These are phyloP conservation scores for Eupithecia centaureata DNA, from an alignment of 2,888 invertebrate genomes.

Conservation along the genomic window DNA sequence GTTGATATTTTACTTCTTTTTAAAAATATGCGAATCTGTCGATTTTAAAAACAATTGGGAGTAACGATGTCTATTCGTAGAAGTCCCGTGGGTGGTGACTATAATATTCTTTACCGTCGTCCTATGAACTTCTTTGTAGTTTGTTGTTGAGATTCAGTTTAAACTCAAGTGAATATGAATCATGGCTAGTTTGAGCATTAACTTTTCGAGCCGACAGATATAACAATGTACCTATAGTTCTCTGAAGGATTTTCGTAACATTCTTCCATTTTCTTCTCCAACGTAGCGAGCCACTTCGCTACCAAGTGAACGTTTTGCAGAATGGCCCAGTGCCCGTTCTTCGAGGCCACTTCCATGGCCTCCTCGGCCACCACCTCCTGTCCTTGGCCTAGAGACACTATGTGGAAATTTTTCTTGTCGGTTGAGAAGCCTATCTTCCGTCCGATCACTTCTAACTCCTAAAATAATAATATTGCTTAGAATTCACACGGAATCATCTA, in stretches of 20 bases:
- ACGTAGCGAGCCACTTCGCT: slow-evolving; percentile 91
- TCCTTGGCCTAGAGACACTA: slow-evolving; percentile 96
- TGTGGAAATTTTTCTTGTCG: slow-evolving; percentile 94
- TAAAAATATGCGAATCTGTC: no score
- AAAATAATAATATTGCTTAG: slow-evolving; percentile 22
- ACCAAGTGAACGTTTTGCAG: slow-evolving; percentile 97
- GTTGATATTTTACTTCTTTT: no score
- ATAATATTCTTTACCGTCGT: slow-evolving; percentile 63
- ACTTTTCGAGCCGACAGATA: slow-evolving; percentile 21
- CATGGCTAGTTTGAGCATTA: slow-evolving; percentile 26
- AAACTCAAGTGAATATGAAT: slow-evolving; percentile 42
- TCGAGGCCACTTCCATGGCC: slow-evolving; percentile 90
- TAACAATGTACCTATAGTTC: slow-evolving; percentile 76
- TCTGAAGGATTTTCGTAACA: slow-evolving; percentile 87
- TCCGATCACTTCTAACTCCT: slow-evolving; percentile 95
- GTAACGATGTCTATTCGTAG: slow-evolving; percentile 71
- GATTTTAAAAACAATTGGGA: no score
- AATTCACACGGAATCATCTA: no score
- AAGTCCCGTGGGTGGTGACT: slow-evolving; percentile 68
- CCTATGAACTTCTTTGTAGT: slow-evolving; percentile 64
- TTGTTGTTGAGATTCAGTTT: slow-evolving; percentile 50
- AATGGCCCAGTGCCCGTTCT: slow-evolving; percentile 95
- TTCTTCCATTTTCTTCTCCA: slow-evolving; percentile 96
- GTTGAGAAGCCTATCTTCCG: slow-evolving; percentile 90
- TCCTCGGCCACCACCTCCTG: slow-evolving; percentile 96